Conservation (phyloP, 2,888 invertebrate genomes). For the Penaeus monodon region DNA sequence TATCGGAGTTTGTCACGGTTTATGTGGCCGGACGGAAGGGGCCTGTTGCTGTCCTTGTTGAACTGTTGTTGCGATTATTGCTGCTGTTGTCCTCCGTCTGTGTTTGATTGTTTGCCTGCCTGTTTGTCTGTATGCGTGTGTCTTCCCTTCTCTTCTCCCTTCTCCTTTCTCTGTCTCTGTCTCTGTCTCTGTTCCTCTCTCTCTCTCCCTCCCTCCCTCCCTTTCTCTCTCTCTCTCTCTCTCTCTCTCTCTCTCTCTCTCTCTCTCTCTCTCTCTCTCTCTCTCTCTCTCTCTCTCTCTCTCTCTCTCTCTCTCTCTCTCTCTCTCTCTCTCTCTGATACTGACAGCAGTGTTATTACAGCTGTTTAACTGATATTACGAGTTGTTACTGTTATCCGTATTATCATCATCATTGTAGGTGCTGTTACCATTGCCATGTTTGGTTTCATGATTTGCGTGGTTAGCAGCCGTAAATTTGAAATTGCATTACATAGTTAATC, state of each 20-base stretch:
- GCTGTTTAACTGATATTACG: too few relatives aligned
- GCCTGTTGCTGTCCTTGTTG: too few relatives aligned
- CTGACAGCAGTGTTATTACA: too few relatives aligned
- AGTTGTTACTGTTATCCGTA: too few relatives aligned
- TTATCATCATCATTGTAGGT: too few relatives aligned
- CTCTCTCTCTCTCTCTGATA: background rate
- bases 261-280: background rate
- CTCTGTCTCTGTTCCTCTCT: background rate
- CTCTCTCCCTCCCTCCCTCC: background rate
- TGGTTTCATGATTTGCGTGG: too few relatives aligned
- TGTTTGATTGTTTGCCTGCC: background rate
- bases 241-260: conserved; percentile 2
- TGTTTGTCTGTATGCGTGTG: background rate
- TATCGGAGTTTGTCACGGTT: too few relatives aligned
- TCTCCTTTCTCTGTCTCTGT: background rate
- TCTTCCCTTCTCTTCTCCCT: background rate
- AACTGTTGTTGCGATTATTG: too few relatives aligned
- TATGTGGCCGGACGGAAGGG: too few relatives aligned
- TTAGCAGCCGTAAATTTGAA: too few relatives aligned
- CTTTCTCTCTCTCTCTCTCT: background rate
- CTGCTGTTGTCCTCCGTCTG: background rate
- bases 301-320: conserved; percentile 3
- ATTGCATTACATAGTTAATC: too few relatives aligned
- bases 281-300: background rate
- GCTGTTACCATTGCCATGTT: too few relatives aligned